phyloP scores from a whole-genome alignment of 2,888 invertebrate genomes.

The Lysandra coridon region DNA sequence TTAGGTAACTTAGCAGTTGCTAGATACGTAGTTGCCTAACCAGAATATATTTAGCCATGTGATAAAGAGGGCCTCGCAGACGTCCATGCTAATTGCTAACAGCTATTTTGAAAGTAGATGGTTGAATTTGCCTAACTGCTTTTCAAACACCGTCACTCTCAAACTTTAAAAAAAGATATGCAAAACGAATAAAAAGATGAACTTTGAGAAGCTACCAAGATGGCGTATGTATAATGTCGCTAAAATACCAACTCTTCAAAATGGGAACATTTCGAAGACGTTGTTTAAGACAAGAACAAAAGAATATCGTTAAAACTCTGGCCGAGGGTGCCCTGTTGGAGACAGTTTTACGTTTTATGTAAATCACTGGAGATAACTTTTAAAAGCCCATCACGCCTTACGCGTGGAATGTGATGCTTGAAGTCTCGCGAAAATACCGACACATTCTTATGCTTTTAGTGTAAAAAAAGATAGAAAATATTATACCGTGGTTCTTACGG shows the following conservation, averaged over 20 bases:
- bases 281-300: neutral
- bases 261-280: neutral
- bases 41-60: too few species aligned
- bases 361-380: slow-evolving; percentile 25
- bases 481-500: too few species aligned
- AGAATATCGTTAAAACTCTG: slow-evolving; percentile 21
- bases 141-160: too few species aligned
- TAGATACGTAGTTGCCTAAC: too few species aligned
- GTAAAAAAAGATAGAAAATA: neutral
- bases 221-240: slow-evolving; percentile 10
- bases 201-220: neutral
- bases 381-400: neutral
- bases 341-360: slow-evolving; percentile 17
- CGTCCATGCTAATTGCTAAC: too few species aligned
- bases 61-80: too few species aligned
- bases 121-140: too few species aligned
- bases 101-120: too few species aligned
- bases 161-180: too few species aligned
- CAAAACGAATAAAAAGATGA: neutral
- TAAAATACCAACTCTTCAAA: slow-evolving; percentile 10
- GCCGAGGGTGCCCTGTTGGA: neutral
- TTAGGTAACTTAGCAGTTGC: too few species aligned
- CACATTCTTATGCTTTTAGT: neutral
- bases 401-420: neutral
- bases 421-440: neutral